These are phyloP conservation scores for Leptothorax acervorum DNA, from an alignment of 2,888 invertebrate species.

Conservation along the genomic window DNA sequence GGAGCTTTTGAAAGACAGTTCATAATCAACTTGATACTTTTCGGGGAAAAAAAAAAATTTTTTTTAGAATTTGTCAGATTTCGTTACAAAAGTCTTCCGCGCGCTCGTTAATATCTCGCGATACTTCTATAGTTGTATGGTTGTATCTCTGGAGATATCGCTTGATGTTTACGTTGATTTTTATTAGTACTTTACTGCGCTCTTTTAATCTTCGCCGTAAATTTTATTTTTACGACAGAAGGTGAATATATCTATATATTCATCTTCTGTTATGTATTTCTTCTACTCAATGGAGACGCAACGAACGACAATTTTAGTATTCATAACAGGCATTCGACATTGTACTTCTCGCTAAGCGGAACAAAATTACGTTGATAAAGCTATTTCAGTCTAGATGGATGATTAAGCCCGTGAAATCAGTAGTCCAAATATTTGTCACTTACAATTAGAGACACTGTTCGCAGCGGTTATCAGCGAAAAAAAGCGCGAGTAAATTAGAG, in stretches of 20 bases:
- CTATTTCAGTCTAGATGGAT: neutral
- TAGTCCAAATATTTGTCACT: neutral
- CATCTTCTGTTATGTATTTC: neutral
- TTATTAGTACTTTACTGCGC: neutral
- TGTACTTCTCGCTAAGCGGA: neutral
- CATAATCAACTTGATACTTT: neutral
- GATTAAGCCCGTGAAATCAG: neutral
- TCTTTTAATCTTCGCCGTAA: neutral
- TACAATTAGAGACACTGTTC: neutral
- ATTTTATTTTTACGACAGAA: neutral
- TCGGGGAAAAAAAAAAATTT: neutral
- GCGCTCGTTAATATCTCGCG: neutral
- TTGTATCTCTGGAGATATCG: neutral
- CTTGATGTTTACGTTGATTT: neutral
- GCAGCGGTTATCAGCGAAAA: conserved; percentile 8
- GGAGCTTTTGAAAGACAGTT: neutral
- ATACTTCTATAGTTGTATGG: neutral
- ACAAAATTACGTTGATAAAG: neutral
- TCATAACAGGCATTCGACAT: neutral
- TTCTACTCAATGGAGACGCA: neutral
- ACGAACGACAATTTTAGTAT: neutral
- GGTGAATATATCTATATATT: neutral
- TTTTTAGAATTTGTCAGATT: neutral
- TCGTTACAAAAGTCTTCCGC: neutral
- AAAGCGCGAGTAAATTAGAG: neutral